These are phyloP conservation scores for Ophiodon elongatus DNA, from an alignment of 2,113 vertebrate genomes.

Conservation along the genomic window DNA sequence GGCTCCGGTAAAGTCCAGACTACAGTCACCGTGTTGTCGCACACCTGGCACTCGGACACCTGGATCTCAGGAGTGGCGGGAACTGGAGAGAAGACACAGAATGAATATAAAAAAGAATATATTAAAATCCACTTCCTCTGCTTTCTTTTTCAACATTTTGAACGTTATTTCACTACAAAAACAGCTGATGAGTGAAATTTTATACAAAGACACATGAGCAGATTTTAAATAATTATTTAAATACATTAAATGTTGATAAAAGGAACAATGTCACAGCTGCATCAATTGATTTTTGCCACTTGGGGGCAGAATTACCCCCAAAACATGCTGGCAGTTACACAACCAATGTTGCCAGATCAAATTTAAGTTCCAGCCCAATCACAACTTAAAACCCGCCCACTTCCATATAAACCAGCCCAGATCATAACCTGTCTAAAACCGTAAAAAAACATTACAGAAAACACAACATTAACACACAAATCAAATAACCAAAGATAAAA, in stretches of 20 bases:
- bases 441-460: background rate
- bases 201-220: too few relatives aligned
- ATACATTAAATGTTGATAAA: too few relatives aligned
- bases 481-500: background rate
- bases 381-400: background rate
- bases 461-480: too few relatives aligned
- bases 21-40: slow-evolving; percentile 91
- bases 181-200: background rate
- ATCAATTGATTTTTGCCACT: background rate
- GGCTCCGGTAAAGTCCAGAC: slow-evolving; percentile 90
- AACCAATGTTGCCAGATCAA: background rate
- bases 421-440: background rate
- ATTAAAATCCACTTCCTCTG: background rate
- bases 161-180: background rate
- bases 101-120: too few relatives aligned
- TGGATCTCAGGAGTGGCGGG: slow-evolving; percentile 93
- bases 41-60: slow-evolving; percentile 90
- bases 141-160: background rate
- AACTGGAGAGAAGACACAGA: slow-evolving; percentile 73
- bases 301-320: slow-evolving; percentile 24
- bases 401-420: background rate
- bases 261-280: background rate
- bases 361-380: too few relatives aligned
- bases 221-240: background rate
- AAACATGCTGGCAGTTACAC: background rate